Conservation (phyloP, 2,113 vertebrate species). For the Gymnobelideus leadbeateri region DNA sequence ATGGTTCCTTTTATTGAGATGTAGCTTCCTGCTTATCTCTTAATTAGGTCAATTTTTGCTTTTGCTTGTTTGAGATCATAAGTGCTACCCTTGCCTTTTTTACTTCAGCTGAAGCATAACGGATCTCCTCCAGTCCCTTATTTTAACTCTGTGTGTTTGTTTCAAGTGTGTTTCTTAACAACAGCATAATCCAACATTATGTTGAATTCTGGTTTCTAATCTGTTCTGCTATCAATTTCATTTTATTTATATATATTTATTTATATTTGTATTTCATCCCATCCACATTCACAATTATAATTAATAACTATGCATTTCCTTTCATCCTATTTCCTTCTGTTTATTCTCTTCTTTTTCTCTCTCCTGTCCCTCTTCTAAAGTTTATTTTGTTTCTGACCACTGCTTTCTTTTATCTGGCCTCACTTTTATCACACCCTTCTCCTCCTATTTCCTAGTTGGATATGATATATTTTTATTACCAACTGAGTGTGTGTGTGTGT, state of each 20-base stretch:
- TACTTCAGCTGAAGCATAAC: neutral
- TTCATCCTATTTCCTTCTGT: neutral
- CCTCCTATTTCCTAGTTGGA: neutral
- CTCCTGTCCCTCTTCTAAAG: neutral
- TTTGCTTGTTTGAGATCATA: neutral
- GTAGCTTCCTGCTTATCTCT: neutral
- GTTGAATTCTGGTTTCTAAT: neutral
- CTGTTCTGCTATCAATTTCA: neutral
- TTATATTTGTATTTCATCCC: neutral
- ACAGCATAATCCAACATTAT: neutral
- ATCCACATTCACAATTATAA: neutral
- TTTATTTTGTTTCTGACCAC: neutral
- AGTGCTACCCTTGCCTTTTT: neutral
- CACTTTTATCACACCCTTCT: neutral
- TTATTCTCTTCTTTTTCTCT: neutral
- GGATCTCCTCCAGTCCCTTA: neutral
- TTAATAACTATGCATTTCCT: neutral
- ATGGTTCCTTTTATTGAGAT: neutral
- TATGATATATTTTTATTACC: neutral
- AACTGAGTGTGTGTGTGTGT: neutral
- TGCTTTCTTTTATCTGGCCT: neutral
- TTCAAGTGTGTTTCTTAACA: neutral
- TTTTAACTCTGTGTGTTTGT: neutral
- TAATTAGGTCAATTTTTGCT: neutral
- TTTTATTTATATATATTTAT: too few species aligned